Percentiles rank a stretch among this genome's conserved stretches.
These are phyloP conservation scores for Rosalia funebris DNA, from an alignment of 2,888 invertebrate genomes.

Conservation along the genomic window DNA sequence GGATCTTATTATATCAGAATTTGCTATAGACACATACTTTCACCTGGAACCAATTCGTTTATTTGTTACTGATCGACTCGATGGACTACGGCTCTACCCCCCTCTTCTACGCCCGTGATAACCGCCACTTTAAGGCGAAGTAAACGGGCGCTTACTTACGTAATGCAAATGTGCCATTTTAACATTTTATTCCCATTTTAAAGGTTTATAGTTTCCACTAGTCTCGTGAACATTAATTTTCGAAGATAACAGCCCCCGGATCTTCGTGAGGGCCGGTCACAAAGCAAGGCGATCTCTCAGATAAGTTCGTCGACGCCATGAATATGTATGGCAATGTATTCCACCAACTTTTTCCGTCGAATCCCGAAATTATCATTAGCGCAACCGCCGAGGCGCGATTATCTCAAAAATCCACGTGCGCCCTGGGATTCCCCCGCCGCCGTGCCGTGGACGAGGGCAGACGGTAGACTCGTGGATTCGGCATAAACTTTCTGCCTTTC, in stretches of 20 bases:
- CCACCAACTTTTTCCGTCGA: slow-evolving; percentile 51
- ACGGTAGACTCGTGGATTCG: slow-evolving; percentile 16
- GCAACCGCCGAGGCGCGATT: slow-evolving; percentile 24
- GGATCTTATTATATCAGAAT: too few species aligned
- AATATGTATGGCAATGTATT: slow-evolving; percentile 57
- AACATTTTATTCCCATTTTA: slow-evolving; percentile 60
- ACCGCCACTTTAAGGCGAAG: slow-evolving; percentile 45
- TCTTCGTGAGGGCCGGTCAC: slow-evolving; percentile 47
- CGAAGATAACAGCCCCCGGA: slow-evolving; percentile 52
- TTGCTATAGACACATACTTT: too few species aligned
- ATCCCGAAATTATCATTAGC: slow-evolving; percentile 55
- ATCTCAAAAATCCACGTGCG: slow-evolving; percentile 18
- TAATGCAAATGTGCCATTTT: slow-evolving; percentile 55
- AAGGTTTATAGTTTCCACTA: slow-evolving; percentile 58
- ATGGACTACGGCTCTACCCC: too few species aligned
- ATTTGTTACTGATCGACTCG: too few species aligned
- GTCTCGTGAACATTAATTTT: slow-evolving; percentile 56
- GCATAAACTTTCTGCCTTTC: slow-evolving; percentile 3
- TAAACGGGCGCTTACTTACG: slow-evolving; percentile 50
- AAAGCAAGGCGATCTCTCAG: slow-evolving; percentile 55
- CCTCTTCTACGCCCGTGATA: not conserved
- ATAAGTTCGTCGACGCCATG: slow-evolving; percentile 53
- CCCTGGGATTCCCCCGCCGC: not conserved
- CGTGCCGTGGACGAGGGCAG: slow-evolving; percentile 24
- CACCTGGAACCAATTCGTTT: too few species aligned